A percentile compares a stretch with the other conserved stretches of the same genome.
These are phyloP conservation scores for Spilogale gracilis DNA, from an alignment of 2,113 vertebrate genomes.

Conservation along the genomic window DNA sequence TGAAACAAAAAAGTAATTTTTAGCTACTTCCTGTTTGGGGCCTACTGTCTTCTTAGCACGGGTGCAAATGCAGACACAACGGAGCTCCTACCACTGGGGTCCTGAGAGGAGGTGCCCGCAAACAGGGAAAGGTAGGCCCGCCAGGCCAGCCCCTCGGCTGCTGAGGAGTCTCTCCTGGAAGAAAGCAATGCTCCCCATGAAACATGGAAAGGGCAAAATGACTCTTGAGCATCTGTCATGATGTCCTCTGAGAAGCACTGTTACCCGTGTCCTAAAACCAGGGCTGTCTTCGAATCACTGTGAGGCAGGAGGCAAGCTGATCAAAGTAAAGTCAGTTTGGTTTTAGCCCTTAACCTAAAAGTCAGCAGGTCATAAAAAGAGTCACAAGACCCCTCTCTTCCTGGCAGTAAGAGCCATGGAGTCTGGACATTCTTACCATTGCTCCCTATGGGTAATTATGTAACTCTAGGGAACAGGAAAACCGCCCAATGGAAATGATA, in stretches of 20 bases:
- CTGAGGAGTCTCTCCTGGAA: background rate
- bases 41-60: background rate
- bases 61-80: background rate
- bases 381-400: background rate
- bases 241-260: background rate
- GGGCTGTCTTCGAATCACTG: background rate
- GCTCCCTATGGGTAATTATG: background rate
- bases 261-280: background rate
- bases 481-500: background rate
- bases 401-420: background rate
- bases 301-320: background rate
- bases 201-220: background rate
- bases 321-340: background rate
- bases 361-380: background rate
- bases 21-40: background rate
- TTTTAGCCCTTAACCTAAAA: background rate
- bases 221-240: background rate
- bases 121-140: background rate
- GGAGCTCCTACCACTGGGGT: background rate
- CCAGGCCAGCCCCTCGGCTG: background rate
- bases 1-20: background rate
- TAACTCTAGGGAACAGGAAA: background rate
- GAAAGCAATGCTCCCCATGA: background rate
- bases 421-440: background rate
- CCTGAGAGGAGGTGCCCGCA: background rate